A percentile compares a stretch with the other conserved stretches of the same genome.
phyloP scores from a whole-genome alignment of 2,888 invertebrate genomes.

The Eupithecia subumbrata region DNA sequence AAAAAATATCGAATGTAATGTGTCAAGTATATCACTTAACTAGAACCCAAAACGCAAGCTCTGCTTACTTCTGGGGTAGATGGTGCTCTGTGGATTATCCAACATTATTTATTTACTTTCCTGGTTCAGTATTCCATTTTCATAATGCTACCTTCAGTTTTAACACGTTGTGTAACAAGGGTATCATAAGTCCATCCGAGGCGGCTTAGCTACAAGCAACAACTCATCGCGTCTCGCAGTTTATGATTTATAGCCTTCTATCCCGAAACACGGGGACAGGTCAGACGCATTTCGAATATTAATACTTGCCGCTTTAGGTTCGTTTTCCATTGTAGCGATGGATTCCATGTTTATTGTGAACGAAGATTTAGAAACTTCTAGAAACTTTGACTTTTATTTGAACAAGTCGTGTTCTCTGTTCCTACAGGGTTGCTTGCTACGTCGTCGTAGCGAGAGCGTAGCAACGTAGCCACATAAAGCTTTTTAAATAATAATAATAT shows the following conservation, averaged over 20 bases:
- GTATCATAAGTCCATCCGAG: slow-evolving; percentile 10
- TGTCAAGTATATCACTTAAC: too few species aligned
- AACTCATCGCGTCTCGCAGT: slow-evolving; percentile 21
- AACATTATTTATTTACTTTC: background rate
- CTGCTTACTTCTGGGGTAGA: too few species aligned
- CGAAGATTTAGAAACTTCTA: background rate
- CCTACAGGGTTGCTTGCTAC: background rate
- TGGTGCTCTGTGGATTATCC: too few species aligned
- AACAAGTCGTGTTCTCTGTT: background rate
- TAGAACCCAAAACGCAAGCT: too few species aligned
- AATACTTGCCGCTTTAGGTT: slow-evolving; percentile 33
- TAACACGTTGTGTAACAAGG: slow-evolving; percentile 3
- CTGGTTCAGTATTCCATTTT: background rate
- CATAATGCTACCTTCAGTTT: slow-evolving; percentile 2
- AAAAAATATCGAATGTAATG: too few species aligned
- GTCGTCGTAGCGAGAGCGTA: background rate
- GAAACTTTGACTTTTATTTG: background rate
- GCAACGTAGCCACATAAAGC: background rate
- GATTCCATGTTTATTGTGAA: background rate
- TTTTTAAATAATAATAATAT: too few species aligned
- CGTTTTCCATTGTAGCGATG: slow-evolving; percentile 7
- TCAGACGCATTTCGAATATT: slow-evolving; percentile 45
- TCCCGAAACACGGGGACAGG: slow-evolving; percentile 42
- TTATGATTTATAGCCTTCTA: slow-evolving; percentile 27
- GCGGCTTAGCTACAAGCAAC: slow-evolving; percentile 17